Conservation (phyloP, 1,140 invertebrate species). For the Pogonomyrmex barbatus region DNA sequence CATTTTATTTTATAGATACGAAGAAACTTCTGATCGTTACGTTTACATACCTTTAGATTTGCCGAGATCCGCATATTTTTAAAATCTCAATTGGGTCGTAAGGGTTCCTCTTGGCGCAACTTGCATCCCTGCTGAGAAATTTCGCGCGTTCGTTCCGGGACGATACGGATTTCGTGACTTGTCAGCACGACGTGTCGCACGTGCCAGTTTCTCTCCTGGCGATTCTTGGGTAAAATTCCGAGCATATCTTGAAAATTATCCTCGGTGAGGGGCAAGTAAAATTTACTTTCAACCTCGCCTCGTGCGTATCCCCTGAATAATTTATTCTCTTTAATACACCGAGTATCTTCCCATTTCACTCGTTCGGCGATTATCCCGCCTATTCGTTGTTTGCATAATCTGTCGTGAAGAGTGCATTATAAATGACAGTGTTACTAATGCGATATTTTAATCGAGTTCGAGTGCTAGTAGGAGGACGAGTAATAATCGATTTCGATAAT, state of each 20-base stretch:
- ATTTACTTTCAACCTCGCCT: slow-evolving; percentile 1
- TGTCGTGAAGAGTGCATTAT: slow-evolving; percentile 37
- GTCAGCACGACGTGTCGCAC: not conserved
- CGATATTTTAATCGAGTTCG: slow-evolving; percentile 21
- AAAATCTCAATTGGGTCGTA: not conserved
- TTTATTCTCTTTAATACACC: slow-evolving; percentile 46
- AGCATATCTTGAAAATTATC: slow-evolving; percentile 33
- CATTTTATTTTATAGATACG: not conserved
- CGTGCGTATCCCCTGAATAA: slow-evolving; percentile 28
- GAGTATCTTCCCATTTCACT: slow-evolving; percentile 33
- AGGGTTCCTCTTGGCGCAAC: not conserved
- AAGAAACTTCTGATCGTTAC: not conserved
- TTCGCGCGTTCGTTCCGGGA: not conserved
- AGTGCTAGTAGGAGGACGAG: not conserved
- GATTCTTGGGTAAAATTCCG: slow-evolving; percentile 12
- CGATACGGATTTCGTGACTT: slow-evolving; percentile 40
- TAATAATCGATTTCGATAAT: not conserved
- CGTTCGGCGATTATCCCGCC: slow-evolving; percentile 27
- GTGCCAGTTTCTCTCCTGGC: not conserved
- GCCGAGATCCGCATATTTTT: not conserved
- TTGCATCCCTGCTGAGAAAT: slow-evolving; percentile 14
- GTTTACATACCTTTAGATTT: not conserved
- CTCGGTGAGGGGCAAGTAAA: not conserved
- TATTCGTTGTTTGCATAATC: slow-evolving; percentile 51
- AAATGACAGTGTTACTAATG: not conserved